Evolutionary conservation across 2,888 invertebrate genomes (phyloP), one percentile per base, ranked within the genome.

Genomic region (Villa cingulata): DNA sequence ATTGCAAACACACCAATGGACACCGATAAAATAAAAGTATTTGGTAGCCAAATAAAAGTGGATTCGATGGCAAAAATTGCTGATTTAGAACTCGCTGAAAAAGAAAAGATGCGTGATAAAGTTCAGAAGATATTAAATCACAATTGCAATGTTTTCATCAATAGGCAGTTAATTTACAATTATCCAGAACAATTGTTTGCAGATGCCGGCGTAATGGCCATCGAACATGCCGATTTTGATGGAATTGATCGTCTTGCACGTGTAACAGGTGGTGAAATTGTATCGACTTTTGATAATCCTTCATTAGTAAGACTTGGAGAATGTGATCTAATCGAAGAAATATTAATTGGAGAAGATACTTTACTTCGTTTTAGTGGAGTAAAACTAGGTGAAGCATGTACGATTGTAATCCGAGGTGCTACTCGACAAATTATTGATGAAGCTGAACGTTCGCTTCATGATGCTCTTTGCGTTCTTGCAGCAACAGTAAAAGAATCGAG

Each of bases 1-100:
- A 91, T 99, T 59, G 97, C 97, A 14, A 99, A 99, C 68, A 99
- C 98, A 12, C 94, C 98, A 0, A 99, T 99, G 98, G 98, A 99
- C 72, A 92, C 96, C 1, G 98, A 99, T 65, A 99, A 99, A 72
- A 95, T 98, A 57, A 97, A 98, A 75, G 83, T 98, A 19, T 98
- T 98, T 71, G 97, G 97, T 40, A 95, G 95, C 38, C 83, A 91
- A 54, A 94, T 90, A 55, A 84, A 88, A 62, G 90, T 89, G 0
- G 89, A 90, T 65, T 90, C 90, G 0, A 82, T 90, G 80, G 82
- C 89, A 0, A 89, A 97, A 70, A 91, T 99, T 53, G 98, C 98
- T 5, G 97, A 98, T 62, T 72, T 99, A 44, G 98, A 99, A 72
- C 71, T 87, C 41, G 97, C 97, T 2, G 98, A 99, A 65, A 98